These are phyloP conservation scores for Astyanax mexicanus DNA, from an alignment of 2,797 vertebrate genomes.

Conservation along the genomic window DNA sequence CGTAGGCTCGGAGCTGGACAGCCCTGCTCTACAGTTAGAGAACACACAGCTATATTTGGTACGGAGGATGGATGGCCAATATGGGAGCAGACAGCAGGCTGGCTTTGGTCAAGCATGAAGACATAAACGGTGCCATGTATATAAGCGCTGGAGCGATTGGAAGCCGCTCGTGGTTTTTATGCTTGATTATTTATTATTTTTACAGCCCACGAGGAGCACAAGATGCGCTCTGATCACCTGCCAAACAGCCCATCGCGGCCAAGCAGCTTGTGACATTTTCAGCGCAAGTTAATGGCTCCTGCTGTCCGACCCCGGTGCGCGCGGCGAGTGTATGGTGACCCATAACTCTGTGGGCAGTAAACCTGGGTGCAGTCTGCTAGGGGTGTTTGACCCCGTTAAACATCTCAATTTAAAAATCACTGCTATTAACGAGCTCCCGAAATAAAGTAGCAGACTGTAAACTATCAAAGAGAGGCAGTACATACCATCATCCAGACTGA, in stretches of 20 bases:
- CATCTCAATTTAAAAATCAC: conserved; percentile 64
- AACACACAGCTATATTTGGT: conserved; percentile 65
- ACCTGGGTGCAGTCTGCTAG: conserved; percentile 62
- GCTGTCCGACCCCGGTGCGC: conserved; percentile 47
- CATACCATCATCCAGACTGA: conserved; percentile 13
- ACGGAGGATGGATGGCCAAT: conserved; percentile 65
- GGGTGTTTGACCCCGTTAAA: conserved; percentile 60
- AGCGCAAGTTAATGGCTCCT: conserved; percentile 65
- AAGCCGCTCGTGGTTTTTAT: conserved; percentile 63
- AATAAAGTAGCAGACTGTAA: conserved; percentile 54
- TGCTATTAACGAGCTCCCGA: conserved; percentile 52
- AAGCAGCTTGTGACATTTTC: conserved; percentile 74
- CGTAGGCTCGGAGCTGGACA: background rate
- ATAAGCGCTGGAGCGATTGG: conserved; percentile 71
- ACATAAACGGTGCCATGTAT: conserved; percentile 68
- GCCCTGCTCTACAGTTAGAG: conserved; percentile 11
- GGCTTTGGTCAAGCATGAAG: conserved; percentile 64
- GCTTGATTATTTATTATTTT: conserved; percentile 68
- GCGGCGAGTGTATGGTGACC: conserved; percentile 53
- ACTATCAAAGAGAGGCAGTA: conserved; percentile 42
- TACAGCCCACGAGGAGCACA: conserved; percentile 69
- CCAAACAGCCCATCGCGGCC: conserved; percentile 68
- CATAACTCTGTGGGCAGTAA: conserved; percentile 62
- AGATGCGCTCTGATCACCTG: conserved; percentile 67
- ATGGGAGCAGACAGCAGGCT: conserved; percentile 59